Conservation (phyloP, 1,140 invertebrate genomes). For the Oryzaephilus surinamensis region DNA sequence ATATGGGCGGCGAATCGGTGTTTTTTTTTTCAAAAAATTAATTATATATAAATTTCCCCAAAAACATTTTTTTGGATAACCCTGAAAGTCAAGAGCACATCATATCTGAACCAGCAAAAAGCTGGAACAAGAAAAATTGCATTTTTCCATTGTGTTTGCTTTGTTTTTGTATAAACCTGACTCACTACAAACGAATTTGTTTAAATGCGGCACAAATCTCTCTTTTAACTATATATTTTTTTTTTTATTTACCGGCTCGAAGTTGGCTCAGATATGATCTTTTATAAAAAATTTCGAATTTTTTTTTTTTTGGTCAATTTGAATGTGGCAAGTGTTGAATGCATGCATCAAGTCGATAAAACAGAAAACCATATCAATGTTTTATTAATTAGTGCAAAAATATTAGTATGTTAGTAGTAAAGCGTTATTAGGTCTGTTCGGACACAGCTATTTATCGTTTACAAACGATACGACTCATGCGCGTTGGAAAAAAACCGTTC, state of each 20-base stretch:
- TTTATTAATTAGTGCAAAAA: constrained; percentile 5
- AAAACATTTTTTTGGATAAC: constrained; percentile 38
- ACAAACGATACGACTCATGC: too few relatives aligned
- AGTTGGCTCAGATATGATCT: constrained; percentile 56
- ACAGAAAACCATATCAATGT: too few relatives aligned
- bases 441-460: too few relatives aligned
- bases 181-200: constrained; percentile 1
- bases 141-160: constrained; percentile 20
- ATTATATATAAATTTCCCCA: constrained; percentile 39
- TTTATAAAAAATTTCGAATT: too few relatives aligned
- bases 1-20: constrained; percentile 23
- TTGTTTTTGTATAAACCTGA: neutral
- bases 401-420: neutral
- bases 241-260: constrained; percentile 40
- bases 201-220: constrained; percentile 34
- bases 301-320: too few relatives aligned
- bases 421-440: too few relatives aligned
- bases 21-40: constrained; percentile 20
- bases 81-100: constrained; percentile 45
- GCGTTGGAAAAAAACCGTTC: too few relatives aligned
- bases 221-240: too few relatives aligned
- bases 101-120: constrained; percentile 58
- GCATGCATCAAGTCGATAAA: too few relatives aligned
- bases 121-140: too few relatives aligned
- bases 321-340: constrained; percentile 54